A percentile compares a stretch with the other conserved stretches of the same genome.
These are phyloP conservation scores for Pteropus rufus DNA, from an alignment of 2,797 vertebrate genomes.

Conservation along the genomic window DNA sequence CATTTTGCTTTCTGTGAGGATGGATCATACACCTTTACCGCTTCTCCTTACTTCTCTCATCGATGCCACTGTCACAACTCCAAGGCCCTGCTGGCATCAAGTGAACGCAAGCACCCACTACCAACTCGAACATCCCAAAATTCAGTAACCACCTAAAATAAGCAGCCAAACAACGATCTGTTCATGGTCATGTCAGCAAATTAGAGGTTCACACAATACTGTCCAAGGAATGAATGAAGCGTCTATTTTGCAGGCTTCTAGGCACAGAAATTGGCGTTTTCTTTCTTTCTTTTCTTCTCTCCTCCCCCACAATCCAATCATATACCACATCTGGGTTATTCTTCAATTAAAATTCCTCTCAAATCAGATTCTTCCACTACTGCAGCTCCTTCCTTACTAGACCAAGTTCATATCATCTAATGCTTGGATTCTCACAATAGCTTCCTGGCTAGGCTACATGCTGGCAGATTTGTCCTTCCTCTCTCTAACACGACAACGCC, in stretches of 20 bases:
- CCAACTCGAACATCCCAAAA: background rate
- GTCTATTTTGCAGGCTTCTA: background rate
- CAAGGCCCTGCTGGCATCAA: background rate
- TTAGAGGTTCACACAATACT: background rate
- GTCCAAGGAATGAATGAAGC: background rate
- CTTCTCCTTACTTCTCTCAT: background rate
- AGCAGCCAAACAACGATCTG: background rate
- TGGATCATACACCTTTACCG: rapidly evolving
- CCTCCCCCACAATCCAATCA: background rate
- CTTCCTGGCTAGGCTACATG: too few relatives aligned
- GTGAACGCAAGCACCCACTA: background rate
- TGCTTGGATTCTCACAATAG: background rate
- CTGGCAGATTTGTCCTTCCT: background rate
- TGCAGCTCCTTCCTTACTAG: background rate
- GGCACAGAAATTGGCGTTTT: background rate
- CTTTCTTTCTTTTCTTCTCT: background rate
- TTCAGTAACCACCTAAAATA: background rate
- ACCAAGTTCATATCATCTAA: background rate
- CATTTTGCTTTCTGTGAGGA: background rate
- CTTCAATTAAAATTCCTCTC: background rate
- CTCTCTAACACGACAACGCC: background rate
- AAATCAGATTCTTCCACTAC: background rate
- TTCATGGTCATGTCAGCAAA: background rate
- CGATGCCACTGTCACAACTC: background rate
- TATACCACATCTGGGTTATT: background rate